A percentile compares a stretch with the other conserved stretches of the same genome.
Conservation (phyloP, 2,797 vertebrate species). For the Thaleichthys pacificus region DNA sequence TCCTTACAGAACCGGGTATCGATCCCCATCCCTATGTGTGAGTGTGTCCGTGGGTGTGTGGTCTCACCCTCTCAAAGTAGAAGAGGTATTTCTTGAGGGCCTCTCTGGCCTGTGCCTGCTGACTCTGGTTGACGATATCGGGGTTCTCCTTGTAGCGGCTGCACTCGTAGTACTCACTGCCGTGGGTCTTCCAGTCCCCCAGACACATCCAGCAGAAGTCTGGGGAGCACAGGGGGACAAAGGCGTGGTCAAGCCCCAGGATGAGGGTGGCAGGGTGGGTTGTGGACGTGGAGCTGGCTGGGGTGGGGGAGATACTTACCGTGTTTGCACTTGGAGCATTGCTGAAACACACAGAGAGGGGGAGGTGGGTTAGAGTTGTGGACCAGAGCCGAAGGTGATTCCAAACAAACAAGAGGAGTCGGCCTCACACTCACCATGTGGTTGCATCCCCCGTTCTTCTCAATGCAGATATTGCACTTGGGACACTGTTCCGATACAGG, state of each 20-base stretch:
- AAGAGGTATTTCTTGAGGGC: constrained; percentile 99
- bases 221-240: constrained; percentile 48
- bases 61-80: constrained; percentile 98
- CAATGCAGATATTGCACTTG: constrained; percentile 99
- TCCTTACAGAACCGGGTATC: too few species aligned
- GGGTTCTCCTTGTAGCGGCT: constrained; percentile 99
- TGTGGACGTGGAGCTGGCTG: not conserved
- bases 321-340: constrained; percentile 99
- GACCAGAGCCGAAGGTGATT: too few species aligned
- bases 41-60: not conserved
- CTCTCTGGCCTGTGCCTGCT: constrained; percentile 98
- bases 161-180: constrained; percentile 99
- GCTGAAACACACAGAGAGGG: constrained; percentile 80
- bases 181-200: constrained; percentile 98
- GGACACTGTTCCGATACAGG: constrained; percentile 82
- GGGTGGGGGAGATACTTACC: constrained; percentile 75
- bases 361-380: constrained; percentile 2
- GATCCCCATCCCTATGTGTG: too few species aligned
- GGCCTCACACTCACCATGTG: constrained; percentile 90
- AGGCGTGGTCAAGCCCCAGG: not conserved
- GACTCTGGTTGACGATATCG: constrained; percentile 99
- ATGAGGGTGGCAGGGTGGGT: not conserved
- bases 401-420: too few species aligned
- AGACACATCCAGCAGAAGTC: constrained; percentile 99
- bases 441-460: constrained; percentile 99